phyloP scores from a whole-genome alignment of 1,140 invertebrate species.

The Gonioctena quinquepunctata region DNA sequence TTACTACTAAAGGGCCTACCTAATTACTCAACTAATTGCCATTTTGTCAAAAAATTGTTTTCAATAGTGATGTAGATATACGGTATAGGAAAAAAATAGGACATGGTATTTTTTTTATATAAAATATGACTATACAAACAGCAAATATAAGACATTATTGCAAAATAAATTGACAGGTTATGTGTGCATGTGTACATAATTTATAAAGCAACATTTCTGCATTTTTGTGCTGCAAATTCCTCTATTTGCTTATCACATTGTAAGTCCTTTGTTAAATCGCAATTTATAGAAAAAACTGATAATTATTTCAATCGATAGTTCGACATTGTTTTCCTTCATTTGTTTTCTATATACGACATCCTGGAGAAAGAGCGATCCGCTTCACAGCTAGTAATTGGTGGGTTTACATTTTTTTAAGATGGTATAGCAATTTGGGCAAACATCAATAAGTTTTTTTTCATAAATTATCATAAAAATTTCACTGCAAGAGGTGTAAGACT shows the following conservation, averaged over 20 bases:
- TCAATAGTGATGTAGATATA: neutral
- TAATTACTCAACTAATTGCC: too few species aligned
- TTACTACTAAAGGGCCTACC: neutral
- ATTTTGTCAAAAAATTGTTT: neutral
- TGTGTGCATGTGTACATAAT: too few species aligned
- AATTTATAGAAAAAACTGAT: conserved; percentile 1
- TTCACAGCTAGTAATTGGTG: neutral
- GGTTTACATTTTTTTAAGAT: neutral
- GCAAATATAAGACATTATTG: neutral
- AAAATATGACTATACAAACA: neutral
- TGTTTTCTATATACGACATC: neutral
- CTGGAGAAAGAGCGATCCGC: neutral
- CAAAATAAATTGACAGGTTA: too few species aligned
- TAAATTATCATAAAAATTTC: neutral
- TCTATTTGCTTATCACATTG: neutral
- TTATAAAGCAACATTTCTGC: neutral
- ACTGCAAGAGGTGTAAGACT: neutral
- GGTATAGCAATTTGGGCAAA: neutral
- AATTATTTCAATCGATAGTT: neutral
- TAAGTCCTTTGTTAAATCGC: neutral
- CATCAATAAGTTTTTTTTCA: neutral
- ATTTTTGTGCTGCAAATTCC: neutral
- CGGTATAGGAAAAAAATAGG: neutral
- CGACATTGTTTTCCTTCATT: neutral
- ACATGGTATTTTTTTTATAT: neutral